phyloP scores from a whole-genome alignment of 2,888 invertebrate genomes.

The Drosophila setosimentum region DNA sequence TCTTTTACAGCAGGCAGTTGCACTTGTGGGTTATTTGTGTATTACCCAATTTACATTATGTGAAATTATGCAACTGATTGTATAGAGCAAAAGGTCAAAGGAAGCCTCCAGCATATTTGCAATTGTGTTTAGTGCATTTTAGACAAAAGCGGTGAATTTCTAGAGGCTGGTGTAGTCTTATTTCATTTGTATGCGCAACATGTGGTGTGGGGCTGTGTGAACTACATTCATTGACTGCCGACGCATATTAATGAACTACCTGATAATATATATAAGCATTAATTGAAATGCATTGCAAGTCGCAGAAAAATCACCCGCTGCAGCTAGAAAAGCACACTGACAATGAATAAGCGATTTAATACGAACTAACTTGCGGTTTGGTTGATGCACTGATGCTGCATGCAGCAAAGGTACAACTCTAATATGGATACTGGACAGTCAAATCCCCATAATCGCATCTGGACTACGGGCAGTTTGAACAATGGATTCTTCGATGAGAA shows the following conservation, averaged over 20 bases:
- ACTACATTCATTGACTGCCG: slow-evolving; percentile 40
- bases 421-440: slow-evolving; percentile 59
- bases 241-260: slow-evolving; percentile 45
- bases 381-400: slow-evolving; percentile 3
- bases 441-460: slow-evolving; percentile 66
- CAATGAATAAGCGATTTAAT: slow-evolving; percentile 31
- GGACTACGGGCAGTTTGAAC: slow-evolving; percentile 73
- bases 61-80: slow-evolving; percentile 63
- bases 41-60: slow-evolving; percentile 28
- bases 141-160: not conserved
- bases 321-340: slow-evolving; percentile 24
- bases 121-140: not conserved
- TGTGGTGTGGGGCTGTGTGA: slow-evolving; percentile 55
- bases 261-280: slow-evolving; percentile 5
- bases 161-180: not conserved
- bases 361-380: slow-evolving; percentile 25
- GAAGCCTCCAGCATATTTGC: not conserved
- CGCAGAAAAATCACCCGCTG: slow-evolving; percentile 52
- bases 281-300: slow-evolving; percentile 26
- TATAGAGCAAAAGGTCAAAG: slow-evolving; percentile 1
- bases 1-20: slow-evolving; percentile 12
- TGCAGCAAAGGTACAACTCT: slow-evolving; percentile 2
- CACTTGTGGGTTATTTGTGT: slow-evolving; percentile 6
- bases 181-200: slow-evolving; percentile 66
- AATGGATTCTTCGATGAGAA: slow-evolving; percentile 73